A percentile compares a stretch with the other conserved stretches of the same genome.
Conservation (phyloP, 2,888 invertebrate species). For the Drosophila prostipennis region DNA sequence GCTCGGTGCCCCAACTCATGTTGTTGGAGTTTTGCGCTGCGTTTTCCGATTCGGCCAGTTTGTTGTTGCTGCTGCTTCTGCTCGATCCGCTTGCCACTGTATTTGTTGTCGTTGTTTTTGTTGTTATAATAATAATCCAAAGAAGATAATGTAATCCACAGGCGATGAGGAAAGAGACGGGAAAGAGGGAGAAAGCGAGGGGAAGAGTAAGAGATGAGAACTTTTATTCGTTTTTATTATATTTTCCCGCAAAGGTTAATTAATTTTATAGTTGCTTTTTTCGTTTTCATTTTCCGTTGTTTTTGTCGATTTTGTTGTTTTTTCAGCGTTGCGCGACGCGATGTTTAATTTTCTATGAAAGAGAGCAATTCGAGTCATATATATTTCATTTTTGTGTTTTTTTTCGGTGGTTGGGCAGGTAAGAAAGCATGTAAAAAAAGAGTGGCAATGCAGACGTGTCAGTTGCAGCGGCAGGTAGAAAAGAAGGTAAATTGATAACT, state of each 20-base stretch:
- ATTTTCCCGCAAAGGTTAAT: constrained; percentile 52
- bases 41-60: constrained; percentile 82
- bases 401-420: constrained; percentile 50
- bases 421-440: constrained; percentile 41
- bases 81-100: constrained; percentile 66
- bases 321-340: constrained; percentile 41
- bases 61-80: constrained; percentile 55
- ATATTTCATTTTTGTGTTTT: constrained; percentile 10
- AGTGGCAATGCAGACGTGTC: constrained; percentile 36
- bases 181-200: constrained; percentile 9
- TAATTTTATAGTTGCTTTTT: constrained; percentile 50
- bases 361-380: constrained; percentile 49
- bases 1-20: constrained; percentile 84
- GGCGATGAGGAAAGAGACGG: constrained; percentile 1
- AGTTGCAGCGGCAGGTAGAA: constrained; percentile 48
- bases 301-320: constrained; percentile 2
- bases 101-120: constrained; percentile 12
- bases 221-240: constrained; percentile 21
- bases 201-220: constrained; percentile 40
- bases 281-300: constrained; percentile 39
- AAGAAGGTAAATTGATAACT: constrained; percentile 6
- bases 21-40: constrained; percentile 82
- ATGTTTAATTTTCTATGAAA: constrained; percentile 49
- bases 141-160: constrained; percentile 45
- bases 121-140: constrained; percentile 41